Evolutionary conservation across 2,888 invertebrate species (phyloP).

Genomic region (Catotricha subobsoleta): DNA sequence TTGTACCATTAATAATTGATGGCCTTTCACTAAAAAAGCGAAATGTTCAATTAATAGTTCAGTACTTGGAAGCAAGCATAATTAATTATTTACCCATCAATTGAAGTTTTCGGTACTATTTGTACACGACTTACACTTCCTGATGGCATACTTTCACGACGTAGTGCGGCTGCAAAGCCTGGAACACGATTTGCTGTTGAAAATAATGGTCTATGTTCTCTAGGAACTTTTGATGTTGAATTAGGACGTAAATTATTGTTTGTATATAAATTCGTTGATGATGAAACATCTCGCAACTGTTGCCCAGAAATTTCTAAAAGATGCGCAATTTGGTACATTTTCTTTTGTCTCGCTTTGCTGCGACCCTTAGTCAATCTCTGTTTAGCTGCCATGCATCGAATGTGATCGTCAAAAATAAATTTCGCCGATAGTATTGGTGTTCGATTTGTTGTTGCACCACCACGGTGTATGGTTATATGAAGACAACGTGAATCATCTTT

Average conservation of each 20-base stretch:
- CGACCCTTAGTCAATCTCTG: conserved; percentile 72
- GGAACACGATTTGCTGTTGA: conserved; percentile 32
- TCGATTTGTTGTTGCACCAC: conserved; percentile 45
- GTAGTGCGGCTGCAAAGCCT: conserved; percentile 39
- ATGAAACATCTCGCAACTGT: conserved; percentile 27
- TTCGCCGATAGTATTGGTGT: conserved; percentile 72
- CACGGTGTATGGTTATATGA: conserved; percentile 82
- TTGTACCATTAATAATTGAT: conserved; percentile 14
- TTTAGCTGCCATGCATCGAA: conserved; percentile 97
- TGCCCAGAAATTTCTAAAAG: conserved; percentile 61
- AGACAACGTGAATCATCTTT: conserved; percentile 92
- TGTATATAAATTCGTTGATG: conserved; percentile 26
- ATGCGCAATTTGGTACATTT: conserved; percentile 89
- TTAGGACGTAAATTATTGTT: conserved; percentile 18
- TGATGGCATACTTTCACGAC: conserved; percentile 26
- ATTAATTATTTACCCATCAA: conserved; percentile 21
- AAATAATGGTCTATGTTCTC: conserved; percentile 36
- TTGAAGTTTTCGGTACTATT: conserved; percentile 16
- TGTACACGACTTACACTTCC: conserved; percentile 25
- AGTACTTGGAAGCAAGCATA: conserved; percentile 8
- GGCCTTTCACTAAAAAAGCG: conserved; percentile 16
- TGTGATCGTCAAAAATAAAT: conserved; percentile 97
- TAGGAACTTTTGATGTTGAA: conserved; percentile 16
- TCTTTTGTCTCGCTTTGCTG: conserved; percentile 86
- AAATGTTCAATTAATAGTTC: not conserved